Percentiles rank a stretch among this genome's conserved stretches.
phyloP scores from a whole-genome alignment of 37 sponge, comb jelly and placozoan genomes.

The Theonella swinhoei region DNA sequence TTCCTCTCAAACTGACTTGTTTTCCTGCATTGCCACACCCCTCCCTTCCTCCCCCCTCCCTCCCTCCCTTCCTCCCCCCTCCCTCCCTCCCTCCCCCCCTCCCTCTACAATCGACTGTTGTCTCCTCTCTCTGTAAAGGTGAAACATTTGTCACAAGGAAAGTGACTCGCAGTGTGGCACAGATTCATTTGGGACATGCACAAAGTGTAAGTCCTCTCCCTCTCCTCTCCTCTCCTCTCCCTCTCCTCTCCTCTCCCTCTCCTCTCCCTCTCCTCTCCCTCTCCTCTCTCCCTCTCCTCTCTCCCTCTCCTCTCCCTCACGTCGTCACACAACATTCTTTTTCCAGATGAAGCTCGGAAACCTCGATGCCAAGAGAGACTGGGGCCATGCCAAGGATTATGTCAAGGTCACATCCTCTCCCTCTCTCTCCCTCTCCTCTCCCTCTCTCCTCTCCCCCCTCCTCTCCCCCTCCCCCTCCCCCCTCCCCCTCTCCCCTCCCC shows the following conservation, averaged over 20 bases:
- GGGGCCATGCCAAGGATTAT: constrained; percentile 96
- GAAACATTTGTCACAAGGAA: constrained; percentile 96
- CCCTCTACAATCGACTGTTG: neutral
- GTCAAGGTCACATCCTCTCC: constrained; percentile 75
- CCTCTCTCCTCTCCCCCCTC: neutral
- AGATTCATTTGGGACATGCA: constrained; percentile 77
- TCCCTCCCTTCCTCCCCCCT: no score
- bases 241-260: neutral
- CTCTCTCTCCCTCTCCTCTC: neutral
- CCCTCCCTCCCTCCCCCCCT: neutral
- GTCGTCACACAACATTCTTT: no score
- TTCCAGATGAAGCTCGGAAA: constrained; percentile 82
- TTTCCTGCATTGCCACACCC: no score
- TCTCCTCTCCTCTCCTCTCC: neutral
- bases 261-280: neutral
- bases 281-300: neutral
- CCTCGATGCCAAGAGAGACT: constrained; percentile 88
- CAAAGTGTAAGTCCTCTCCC: constrained; percentile 42
- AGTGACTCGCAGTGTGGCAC: constrained; percentile 85
- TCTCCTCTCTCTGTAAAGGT: no score
- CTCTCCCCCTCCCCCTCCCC: neutral
- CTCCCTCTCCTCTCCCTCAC: no score
- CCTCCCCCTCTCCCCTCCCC: neutral
- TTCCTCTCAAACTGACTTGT: no score
- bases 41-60: no score